Base-by-base conservation (phyloP, 2,113 vertebrate genomes). In the Melanotaenia duboulayi region DNA sequence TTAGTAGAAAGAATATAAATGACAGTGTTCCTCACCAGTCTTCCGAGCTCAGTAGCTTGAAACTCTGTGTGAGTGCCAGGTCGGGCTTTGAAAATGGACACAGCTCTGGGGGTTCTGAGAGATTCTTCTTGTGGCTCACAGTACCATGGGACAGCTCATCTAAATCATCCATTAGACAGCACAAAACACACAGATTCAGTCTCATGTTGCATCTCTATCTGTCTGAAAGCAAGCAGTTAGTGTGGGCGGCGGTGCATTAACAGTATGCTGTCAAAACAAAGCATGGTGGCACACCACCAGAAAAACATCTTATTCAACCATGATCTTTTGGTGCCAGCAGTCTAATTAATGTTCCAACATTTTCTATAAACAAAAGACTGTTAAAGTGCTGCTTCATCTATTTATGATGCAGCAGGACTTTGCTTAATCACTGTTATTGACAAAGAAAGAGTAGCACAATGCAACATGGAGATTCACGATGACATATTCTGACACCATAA, bases 31-130 rank as follows among this genome's bases (percentile, higher is more conserved):
- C 94, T 78, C 87, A 99, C 97, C 97, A 99, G 89, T 97, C 94
- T 0, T 96, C 95, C 19, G 95, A 95, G 80, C 80, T 91, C 64
- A 98, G 74, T 40, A 96, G 91, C 0, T 82, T 84, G 61, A 99
- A 91, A 11, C 95, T 96, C 80, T 97, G 95, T 0, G 87, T 74
- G 67, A 99, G 87, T 0, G 92, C 95, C 1, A 78, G 7, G 8
- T 99, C 95, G 0, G 97, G 97, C 64, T 94, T 95, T 14, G 94
- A 86, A 71, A 97, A 94, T 0, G 96, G 95, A 54, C 92, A 91
- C 59, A 95, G 83, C 22, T 96, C 95, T 0, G 85, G 78, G 0
- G 93, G 90, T 59, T 96, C 95, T n/a, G 93, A 86, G 16, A 90
- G 71, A 58, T 95, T 96, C 90, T 84, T 96, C 76, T 83, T 94